Evolutionary conservation across 2,113 vertebrate species (phyloP).

Genomic region (Carlito syrichta): DNA sequence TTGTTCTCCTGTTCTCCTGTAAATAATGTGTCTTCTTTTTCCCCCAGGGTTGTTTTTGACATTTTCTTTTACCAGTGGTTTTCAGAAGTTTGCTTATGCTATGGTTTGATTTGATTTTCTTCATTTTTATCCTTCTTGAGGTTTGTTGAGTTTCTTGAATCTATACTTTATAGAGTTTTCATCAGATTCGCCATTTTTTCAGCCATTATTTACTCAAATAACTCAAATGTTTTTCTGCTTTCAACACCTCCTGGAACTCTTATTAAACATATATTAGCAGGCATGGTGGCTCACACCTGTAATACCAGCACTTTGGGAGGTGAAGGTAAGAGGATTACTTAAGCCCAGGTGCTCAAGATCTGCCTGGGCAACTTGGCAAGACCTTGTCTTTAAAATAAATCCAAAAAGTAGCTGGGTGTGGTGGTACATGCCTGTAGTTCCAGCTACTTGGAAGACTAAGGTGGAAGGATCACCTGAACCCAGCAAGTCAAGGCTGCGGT

Average conservation of each 20-base stretch:
- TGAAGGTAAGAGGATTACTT: too few species aligned
- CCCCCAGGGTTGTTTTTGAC: background rate
- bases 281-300: too few species aligned
- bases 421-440: too few species aligned
- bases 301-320: too few species aligned
- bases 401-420: too few species aligned
- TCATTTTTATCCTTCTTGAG: conserved; percentile 1
- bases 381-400: too few species aligned
- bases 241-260: background rate
- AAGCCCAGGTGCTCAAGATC: too few species aligned
- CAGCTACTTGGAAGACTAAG: too few species aligned
- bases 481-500: too few species aligned
- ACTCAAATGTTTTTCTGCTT: background rate
- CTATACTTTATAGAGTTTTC: background rate
- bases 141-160: conserved; percentile 2
- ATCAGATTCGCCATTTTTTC: conserved; percentile 12
- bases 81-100: background rate
- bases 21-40: background rate
- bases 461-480: too few species aligned
- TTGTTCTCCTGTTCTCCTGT: background rate
- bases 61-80: background rate
- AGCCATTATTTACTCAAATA: background rate
- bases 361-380: too few species aligned
- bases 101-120: background rate
- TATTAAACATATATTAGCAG: background rate